These are phyloP conservation scores for Etheostoma spectabile DNA, from an alignment of 2,113 vertebrate species.

Conservation along the genomic window DNA sequence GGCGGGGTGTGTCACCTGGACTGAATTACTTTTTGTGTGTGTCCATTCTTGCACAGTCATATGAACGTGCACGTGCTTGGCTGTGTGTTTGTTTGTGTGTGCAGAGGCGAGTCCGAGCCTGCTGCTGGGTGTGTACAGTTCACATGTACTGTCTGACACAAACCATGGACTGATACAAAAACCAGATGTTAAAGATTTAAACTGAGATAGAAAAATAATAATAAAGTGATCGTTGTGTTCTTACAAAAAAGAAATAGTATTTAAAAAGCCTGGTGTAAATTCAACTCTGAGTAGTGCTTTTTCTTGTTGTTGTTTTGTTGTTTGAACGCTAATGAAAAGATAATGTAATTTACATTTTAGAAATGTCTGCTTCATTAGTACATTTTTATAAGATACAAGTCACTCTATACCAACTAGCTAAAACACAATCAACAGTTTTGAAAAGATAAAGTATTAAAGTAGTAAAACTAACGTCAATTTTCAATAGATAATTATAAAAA, in stretches of 20 bases:
- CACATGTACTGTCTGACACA: neutral
- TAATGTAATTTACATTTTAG: neutral
- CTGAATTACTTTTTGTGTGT: slow-evolving; percentile 31
- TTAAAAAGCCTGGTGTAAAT: rapidly evolving
- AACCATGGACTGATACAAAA: neutral
- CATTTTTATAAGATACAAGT: neutral
- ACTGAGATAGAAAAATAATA: neutral
- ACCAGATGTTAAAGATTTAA: slow-evolving; percentile 20
- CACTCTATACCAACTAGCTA: neutral
- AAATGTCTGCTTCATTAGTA: neutral
- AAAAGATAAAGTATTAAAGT: neutral
- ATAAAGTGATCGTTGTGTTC: neutral
- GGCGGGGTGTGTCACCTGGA: slow-evolving; percentile 70
- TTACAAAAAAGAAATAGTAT: neutral
- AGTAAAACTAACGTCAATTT: neutral
- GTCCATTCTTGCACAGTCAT: slow-evolving; percentile 9
- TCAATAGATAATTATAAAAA: neutral
- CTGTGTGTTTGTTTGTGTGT: slow-evolving; percentile 37
- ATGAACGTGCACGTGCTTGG: slow-evolving; percentile 17
- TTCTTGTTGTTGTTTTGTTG: neutral
- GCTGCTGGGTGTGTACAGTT: slow-evolving; percentile 18
- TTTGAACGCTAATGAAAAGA: neutral
- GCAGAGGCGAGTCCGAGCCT: slow-evolving; percentile 22
- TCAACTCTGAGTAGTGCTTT: neutral
- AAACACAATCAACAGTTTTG: neutral